Evolutionary conservation across 2,797 vertebrate species (phyloP).

Genomic region (Phrynocephalus vlangalii): DNA sequence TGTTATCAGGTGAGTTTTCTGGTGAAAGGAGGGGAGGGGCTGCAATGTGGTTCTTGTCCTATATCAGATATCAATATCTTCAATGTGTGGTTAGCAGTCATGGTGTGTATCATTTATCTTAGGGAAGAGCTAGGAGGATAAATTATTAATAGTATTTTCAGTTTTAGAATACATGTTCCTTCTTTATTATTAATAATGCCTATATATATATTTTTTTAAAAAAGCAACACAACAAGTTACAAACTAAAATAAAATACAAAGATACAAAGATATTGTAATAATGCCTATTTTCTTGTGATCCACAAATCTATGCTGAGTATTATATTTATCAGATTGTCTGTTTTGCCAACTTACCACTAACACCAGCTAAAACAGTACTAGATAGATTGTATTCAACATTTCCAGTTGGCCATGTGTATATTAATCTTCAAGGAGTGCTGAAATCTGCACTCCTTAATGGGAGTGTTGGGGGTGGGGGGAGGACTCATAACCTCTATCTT

Average conservation of each 20-base stretch:
- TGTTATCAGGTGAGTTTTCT: constrained; percentile 89
- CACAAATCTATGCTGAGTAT: constrained; percentile 9
- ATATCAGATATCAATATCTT: neutral
- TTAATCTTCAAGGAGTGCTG: neutral
- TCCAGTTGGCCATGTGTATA: neutral
- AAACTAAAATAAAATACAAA: too few species aligned
- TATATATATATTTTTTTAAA: too few species aligned
- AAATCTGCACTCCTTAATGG: neutral
- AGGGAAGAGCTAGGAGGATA: neutral
- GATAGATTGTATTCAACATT: neutral
- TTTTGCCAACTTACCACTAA: constrained; percentile 13
- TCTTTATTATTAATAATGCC: constrained; percentile 6
- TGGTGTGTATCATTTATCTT: neutral
- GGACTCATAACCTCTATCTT: constrained; percentile 7
- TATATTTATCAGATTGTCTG: constrained; percentile 12
- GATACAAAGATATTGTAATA: neutral
- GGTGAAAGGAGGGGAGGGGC: neutral
- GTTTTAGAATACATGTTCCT: neutral
- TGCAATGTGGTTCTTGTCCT: neutral
- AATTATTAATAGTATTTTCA: neutral
- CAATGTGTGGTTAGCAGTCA: too few species aligned
- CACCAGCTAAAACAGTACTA: neutral
- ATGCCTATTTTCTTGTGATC: neutral
- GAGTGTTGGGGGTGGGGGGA: neutral
- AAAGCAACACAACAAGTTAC: too few species aligned